These are phyloP conservation scores for Zeuzera pyrina DNA, from an alignment of 2,888 invertebrate genomes.

Conservation along the genomic window DNA sequence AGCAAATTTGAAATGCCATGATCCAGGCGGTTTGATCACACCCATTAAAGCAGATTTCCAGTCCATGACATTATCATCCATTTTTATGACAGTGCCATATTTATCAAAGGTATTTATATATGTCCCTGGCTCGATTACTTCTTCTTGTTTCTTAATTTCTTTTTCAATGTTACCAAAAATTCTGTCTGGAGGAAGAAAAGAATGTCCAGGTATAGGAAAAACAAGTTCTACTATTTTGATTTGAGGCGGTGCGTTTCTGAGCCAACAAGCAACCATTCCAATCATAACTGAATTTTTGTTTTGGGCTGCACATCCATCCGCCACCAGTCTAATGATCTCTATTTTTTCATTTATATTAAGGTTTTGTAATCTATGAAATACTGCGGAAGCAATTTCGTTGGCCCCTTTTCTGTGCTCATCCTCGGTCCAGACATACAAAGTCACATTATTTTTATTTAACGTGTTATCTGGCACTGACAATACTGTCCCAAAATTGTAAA, in stretches of 20 bases:
- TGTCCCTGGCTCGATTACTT: neutral
- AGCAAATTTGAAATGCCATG: neutral
- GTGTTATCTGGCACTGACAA: constrained; percentile 14
- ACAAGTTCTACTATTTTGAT: constrained; percentile 13
- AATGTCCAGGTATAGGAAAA: constrained; percentile 18
- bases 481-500: constrained; percentile 22
- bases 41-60: neutral
- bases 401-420: constrained; percentile 20
- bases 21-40: neutral
- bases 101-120: neutral
- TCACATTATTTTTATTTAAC: constrained; percentile 15
- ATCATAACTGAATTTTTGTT: constrained; percentile 20
- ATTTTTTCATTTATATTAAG: constrained; percentile 8
- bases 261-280: constrained; percentile 17
- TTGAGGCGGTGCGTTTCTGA: constrained; percentile 7
- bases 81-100: neutral
- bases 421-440: constrained; percentile 20
- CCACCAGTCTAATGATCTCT: constrained; percentile 15
- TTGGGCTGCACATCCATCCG: constrained; percentile 19
- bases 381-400: constrained; percentile 21
- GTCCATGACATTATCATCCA: neutral
- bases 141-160: constrained; percentile 1
- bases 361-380: constrained; percentile 10
- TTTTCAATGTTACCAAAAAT: constrained; percentile 16
- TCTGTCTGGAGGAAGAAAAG: constrained; percentile 17